phyloP scores from a whole-genome alignment of 2,888 invertebrate genomes.

The Erannis defoliaria region DNA sequence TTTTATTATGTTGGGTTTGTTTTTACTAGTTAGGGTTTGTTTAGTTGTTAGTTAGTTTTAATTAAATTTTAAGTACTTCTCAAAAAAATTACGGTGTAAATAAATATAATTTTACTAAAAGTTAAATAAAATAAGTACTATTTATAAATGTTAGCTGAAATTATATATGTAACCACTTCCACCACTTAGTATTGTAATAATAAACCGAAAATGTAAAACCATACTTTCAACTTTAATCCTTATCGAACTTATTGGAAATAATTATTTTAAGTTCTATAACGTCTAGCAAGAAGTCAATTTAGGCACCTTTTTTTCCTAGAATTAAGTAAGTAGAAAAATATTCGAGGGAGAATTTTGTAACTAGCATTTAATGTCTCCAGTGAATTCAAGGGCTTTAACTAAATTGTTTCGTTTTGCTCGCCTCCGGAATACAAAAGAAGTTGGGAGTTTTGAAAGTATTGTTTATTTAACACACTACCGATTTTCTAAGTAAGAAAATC shows the following conservation, averaged over 20 bases:
- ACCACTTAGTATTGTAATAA: too few species aligned
- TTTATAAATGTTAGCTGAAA: too few species aligned
- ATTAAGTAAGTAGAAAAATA: constrained; percentile 23
- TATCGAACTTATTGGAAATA: neutral
- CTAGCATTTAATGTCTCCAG: constrained; percentile 39
- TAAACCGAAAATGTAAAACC: too few species aligned
- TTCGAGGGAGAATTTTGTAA: constrained; percentile 35
- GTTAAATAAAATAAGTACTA: too few species aligned
- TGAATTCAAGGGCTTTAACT: constrained; percentile 42
- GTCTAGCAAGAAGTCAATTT: constrained; percentile 2
- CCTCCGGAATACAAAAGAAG: constrained; percentile 36
- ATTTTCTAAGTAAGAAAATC: constrained; percentile 11
- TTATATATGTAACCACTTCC: too few species aligned
- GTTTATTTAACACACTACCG: constrained; percentile 14
- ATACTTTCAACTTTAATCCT: neutral
- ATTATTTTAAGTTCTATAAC: neutral
- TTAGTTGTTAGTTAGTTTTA: too few species aligned
- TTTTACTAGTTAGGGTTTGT: too few species aligned
- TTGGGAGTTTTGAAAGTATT: constrained; percentile 15
- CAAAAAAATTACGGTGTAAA: too few species aligned
- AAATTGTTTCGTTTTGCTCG: constrained; percentile 42
- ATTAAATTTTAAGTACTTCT: too few species aligned
- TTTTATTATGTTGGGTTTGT: too few species aligned
- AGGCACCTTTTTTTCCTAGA: constrained; percentile 7
- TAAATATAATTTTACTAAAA: too few species aligned